Percentiles rank a stretch among this genome's conserved stretches.
These are phyloP conservation scores for Tetramorium simillimum DNA, from an alignment of 1,140 invertebrate genomes.

Conservation along the genomic window DNA sequence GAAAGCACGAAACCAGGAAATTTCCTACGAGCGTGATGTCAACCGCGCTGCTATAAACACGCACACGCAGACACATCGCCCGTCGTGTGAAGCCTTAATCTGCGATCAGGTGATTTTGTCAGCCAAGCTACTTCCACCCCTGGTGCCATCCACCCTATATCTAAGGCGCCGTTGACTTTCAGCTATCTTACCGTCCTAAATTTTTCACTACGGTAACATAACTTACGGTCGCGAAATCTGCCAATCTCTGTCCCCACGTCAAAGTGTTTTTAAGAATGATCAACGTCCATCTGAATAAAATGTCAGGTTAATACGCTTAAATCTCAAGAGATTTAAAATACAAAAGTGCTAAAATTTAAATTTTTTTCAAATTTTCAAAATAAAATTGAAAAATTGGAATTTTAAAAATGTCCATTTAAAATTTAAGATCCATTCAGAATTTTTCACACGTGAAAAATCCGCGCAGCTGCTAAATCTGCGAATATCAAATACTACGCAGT, in stretches of 20 bases:
- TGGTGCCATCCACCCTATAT: conserved; percentile 25
- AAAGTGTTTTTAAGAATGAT: neutral
- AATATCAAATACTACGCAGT: conserved; percentile 18
- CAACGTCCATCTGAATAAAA: neutral
- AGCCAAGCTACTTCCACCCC: conserved; percentile 11
- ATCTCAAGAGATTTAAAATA: neutral
- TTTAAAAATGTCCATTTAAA: neutral
- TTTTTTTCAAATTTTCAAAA: neutral
- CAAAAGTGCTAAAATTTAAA: neutral
- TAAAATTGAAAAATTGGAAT: neutral
- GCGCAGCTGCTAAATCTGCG: neutral
- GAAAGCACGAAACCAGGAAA: conserved; percentile 59
- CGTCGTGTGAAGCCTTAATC: conserved; percentile 34
- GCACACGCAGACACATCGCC: neutral
- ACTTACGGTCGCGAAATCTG: neutral
- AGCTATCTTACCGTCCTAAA: neutral
- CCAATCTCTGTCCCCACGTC: neutral
- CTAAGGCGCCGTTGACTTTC: neutral
- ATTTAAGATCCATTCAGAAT: neutral
- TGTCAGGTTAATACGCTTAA: neutral
- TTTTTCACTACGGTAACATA: neutral
- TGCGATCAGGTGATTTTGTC: conserved; percentile 46
- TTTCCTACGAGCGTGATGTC: conserved; percentile 64
- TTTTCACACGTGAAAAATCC: neutral
- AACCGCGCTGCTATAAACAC: conserved; percentile 19